These are phyloP conservation scores for Ricordea florida DNA, from an alignment of 92 coral and sea anemone species.

Conservation along the genomic window DNA sequence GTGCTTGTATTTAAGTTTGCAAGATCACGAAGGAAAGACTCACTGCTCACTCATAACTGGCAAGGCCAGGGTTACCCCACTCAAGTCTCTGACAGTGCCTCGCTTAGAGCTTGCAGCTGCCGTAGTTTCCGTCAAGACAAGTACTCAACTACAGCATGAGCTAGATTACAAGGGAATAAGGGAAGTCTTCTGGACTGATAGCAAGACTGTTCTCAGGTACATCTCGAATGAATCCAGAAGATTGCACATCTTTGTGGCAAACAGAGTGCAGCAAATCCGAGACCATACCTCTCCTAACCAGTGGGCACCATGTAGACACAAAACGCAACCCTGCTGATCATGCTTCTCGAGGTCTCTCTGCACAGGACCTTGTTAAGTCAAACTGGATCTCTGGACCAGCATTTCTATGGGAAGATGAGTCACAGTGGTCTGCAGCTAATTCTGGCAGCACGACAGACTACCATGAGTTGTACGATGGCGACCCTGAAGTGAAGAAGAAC, in stretches of 20 bases:
- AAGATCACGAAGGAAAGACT: background rate
- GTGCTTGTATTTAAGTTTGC: background rate
- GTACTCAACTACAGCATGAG: background rate
- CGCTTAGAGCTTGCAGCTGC: background rate
- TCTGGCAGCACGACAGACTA: background rate
- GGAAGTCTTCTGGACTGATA: background rate
- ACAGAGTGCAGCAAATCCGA: background rate
- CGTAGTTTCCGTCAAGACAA: background rate
- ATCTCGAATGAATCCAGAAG: background rate
- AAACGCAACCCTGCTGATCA: background rate
- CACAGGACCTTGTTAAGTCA: background rate
- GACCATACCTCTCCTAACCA: background rate
- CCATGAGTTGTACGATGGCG: background rate
- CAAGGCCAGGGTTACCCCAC: background rate
- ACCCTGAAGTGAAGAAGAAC: background rate
- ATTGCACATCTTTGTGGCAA: background rate
- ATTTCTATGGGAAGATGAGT: constrained; percentile 5
- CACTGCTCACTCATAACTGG: too few relatives aligned
- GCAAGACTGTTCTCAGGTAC: background rate
- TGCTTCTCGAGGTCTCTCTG: background rate
- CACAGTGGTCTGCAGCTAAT: background rate
- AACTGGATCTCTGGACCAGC: background rate
- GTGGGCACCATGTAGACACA: background rate
- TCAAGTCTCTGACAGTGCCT: constrained; percentile 1
- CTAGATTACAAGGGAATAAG: background rate